These are phyloP conservation scores for Pocillopora damicornis DNA, from an alignment of 64 coral and sea anemone genomes.

Conservation along the genomic window DNA sequence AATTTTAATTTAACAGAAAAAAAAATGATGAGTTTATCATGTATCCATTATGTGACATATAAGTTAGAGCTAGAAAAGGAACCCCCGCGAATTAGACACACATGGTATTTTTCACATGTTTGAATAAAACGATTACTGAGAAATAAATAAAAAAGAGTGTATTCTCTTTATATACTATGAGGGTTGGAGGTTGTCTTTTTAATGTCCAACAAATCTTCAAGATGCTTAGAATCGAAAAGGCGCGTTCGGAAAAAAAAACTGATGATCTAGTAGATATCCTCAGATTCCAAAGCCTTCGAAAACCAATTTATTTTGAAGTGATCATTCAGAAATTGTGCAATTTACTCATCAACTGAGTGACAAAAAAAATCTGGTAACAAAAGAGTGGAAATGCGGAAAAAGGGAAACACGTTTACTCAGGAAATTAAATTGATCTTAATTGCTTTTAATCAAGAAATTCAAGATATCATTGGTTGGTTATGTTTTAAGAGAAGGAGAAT, in stretches of 20 bases:
- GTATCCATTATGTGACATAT: too few species aligned
- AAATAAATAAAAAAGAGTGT: not conserved
- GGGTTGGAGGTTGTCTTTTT: not conserved
- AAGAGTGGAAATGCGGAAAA: not conserved
- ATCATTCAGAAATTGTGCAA: not conserved
- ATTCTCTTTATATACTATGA: not conserved
- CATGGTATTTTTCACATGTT: not conserved
- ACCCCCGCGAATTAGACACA: not conserved
- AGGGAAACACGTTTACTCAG: not conserved
- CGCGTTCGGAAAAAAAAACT: not conserved
- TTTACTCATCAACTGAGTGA: not conserved
- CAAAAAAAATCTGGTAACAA: not conserved
- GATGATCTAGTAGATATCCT: not conserved
- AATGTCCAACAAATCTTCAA: not conserved
- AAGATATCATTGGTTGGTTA: constrained; percentile 2
- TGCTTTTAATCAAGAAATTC: constrained; percentile 15
- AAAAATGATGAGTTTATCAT: too few species aligned
- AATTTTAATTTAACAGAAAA: too few species aligned
- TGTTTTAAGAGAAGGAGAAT: not conserved
- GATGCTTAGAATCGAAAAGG: not conserved
- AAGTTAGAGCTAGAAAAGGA: not conserved
- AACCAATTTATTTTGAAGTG: not conserved
- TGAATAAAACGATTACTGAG: not conserved
- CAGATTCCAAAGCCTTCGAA: not conserved
- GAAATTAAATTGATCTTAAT: not conserved